A percentile compares a stretch with the other conserved stretches of the same genome.
Conservation (phyloP, 1,140 invertebrate genomes). For the Drosophila pachea region DNA sequence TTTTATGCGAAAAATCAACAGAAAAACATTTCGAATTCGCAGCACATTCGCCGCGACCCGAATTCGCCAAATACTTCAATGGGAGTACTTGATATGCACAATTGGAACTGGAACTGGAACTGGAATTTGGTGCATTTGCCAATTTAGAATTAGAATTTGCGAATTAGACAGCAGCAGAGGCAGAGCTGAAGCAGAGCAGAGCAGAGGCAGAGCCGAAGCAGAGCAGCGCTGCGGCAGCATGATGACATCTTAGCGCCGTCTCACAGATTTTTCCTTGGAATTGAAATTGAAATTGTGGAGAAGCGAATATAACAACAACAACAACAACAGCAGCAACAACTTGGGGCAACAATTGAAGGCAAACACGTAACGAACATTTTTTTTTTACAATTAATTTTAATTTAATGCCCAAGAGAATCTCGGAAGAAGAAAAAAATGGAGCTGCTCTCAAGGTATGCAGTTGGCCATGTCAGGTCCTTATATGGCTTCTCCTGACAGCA, state of each 20-base stretch:
- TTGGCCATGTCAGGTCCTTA: constrained; percentile 59
- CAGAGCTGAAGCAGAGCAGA: not conserved
- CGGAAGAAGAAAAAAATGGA: constrained; percentile 1
- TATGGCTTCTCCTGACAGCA: constrained; percentile 53
- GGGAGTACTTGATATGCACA: constrained; percentile 18
- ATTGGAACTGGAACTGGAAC: constrained; percentile 36
- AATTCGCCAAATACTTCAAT: constrained; percentile 19
- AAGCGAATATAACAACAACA: not conserved
- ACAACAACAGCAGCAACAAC: not conserved
- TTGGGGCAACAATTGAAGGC: constrained; percentile 15
- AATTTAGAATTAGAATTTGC: constrained; percentile 34
- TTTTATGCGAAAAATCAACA: no score
- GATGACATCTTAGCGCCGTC: constrained; percentile 59
- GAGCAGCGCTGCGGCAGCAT: constrained; percentile 13
- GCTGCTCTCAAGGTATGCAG: constrained; percentile 56
- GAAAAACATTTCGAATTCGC: constrained; percentile 51
- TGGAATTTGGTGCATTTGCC: constrained; percentile 58
- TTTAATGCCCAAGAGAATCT: constrained; percentile 53
- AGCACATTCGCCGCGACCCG: constrained; percentile 32
- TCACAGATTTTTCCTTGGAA: constrained; percentile 70
- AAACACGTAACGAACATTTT: constrained; percentile 58
- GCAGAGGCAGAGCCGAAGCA: not conserved
- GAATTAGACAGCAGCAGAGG: constrained; percentile 8
- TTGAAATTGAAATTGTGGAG: constrained; percentile 59
- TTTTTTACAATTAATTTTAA: constrained; percentile 71